Base-by-base conservation (phyloP, 1,140 invertebrate species). In the Hydropsyche tenuis region DNA sequence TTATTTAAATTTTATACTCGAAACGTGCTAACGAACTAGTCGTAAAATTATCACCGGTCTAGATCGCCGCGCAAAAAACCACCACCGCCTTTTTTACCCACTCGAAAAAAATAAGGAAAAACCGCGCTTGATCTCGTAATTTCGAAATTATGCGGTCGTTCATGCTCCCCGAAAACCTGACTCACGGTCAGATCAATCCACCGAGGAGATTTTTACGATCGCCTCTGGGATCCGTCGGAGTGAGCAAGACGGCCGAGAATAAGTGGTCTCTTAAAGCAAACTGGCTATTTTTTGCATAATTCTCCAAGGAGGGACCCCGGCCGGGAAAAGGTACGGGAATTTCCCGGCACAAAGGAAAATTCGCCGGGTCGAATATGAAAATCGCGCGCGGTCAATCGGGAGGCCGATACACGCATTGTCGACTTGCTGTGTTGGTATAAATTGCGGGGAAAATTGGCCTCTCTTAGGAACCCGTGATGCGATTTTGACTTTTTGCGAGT, bases 181-280 rank as follows among this genome's bases (percentile, higher is more conserved):
- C 60, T 23, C 7, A 27, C 60, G 23, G 23, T 22, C 60, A 63
- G 60, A 63, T 63, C 60, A 63, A 63, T 63, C 60, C 23, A 12
- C 60, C 23, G 23, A 22, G 12, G 23, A 37, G 27, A 63, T 63
- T 63, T 63, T 63, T 63, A 63, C 60, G 60, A 63, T 25, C 60
- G 60, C 20, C 22, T 63, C 23, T 25, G 27, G 23, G 27, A n/a
- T n/a, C n/a, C n/a, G n/a, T n/a, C n/a, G n/a, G n/a, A n/a, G n/a
- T n/a, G n/a, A n/a, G 23, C 18, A 25, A 20, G 20, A 20, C 18
- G 9, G 53, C 16, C 53, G 18, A 20, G 53, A 63, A 37, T 63
- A 63, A 63, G 60, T 63, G 60, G 60, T 63, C 60, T 63, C 60
- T 63, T 63, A 63, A 63, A n/a, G n/a, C n/a, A n/a, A n/a, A 63